phyloP scores from a whole-genome alignment of 2,888 invertebrate species.

The Argyresthia albistria region DNA sequence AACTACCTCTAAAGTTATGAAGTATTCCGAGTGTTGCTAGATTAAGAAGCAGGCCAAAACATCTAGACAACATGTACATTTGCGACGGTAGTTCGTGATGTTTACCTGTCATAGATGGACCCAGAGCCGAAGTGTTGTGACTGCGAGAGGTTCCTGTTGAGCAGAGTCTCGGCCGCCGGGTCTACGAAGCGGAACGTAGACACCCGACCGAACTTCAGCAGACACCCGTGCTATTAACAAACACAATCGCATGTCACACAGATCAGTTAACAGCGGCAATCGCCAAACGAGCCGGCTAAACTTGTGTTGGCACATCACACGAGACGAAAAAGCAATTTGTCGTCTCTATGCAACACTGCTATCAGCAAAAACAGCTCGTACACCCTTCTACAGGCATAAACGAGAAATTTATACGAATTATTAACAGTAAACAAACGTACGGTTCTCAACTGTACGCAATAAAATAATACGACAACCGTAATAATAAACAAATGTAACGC shows the following conservation, averaged over 20 bases:
- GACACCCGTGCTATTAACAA: constrained; percentile 79
- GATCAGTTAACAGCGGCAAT: too few relatives aligned
- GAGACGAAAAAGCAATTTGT: too few relatives aligned
- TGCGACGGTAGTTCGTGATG: constrained; percentile 1
- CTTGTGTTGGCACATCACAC: too few relatives aligned
- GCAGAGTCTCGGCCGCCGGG: constrained; percentile 84
- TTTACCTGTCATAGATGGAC: constrained; percentile 87
- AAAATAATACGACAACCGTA: neutral
- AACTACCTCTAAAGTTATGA: neutral
- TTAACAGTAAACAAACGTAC: too few relatives aligned
- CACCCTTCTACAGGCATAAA: too few relatives aligned
- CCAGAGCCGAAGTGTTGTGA: constrained; percentile 81
- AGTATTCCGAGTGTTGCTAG: neutral
- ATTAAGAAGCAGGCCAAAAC: constrained; percentile 9
- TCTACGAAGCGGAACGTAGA: constrained; percentile 90
- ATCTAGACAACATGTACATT: constrained; percentile 18
- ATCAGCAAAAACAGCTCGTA: too few relatives aligned
- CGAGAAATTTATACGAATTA: too few relatives aligned
- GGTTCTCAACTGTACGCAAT: neutral
- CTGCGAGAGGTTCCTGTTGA: constrained; percentile 82
- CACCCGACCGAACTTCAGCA: constrained; percentile 89
- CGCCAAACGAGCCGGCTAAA: too few relatives aligned
- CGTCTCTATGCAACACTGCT: too few relatives aligned
- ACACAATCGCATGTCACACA: neutral
- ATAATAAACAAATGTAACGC: neutral